Base-by-base conservation (phyloP, 2,797 vertebrate species). In the Centropyge bicolor region DNA sequence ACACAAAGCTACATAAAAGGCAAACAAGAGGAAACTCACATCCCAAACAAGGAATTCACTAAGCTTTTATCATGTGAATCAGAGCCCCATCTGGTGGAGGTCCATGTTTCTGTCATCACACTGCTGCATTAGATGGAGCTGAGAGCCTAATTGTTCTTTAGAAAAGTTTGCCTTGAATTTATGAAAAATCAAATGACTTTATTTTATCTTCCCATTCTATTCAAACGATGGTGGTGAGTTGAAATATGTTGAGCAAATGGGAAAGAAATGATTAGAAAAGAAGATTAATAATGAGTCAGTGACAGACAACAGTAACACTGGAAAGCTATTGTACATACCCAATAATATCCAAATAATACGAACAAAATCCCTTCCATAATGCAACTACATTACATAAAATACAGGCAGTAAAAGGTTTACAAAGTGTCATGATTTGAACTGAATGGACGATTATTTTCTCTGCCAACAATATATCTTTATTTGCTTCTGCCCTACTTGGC, bases 11-110 rank as follows among this genome's bases (percentile, higher is more conserved):
- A 27, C 5, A 7, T 35, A 35, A 27, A 51, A 60, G 20, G 35
- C 12, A 49, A 67, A 71, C 38, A 61, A 17, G 1, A 35, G 12
- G 51, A 3, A 19, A 55, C 55, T 40, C 6, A 49, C 9, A 54
- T 4, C 27, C 27, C 6, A 24, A 48, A 65, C 6, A 11, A 3
- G 3, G 7, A 43, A 20, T 24, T n/a, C 4, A 22, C 73, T 9
- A 4, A 48, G 2, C 24, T 71, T 59, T 63, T 27, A 35, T 51
- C 17, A 67, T 13, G 22, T 65, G 66, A 59, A 38, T 60, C 60
- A 69, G 61, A 85, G 81, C 72, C 4, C 85, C 86, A 86, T 88
- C 86, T 92, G 64, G 82, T 90, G 91, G 88, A 46, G 48, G n/a
- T 3, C 36, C 19, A 35, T 10, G 12, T 55, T 10, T 56, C 27